Conservation (phyloP, 2,888 invertebrate species). For the Lasioglossum zephyrum region DNA sequence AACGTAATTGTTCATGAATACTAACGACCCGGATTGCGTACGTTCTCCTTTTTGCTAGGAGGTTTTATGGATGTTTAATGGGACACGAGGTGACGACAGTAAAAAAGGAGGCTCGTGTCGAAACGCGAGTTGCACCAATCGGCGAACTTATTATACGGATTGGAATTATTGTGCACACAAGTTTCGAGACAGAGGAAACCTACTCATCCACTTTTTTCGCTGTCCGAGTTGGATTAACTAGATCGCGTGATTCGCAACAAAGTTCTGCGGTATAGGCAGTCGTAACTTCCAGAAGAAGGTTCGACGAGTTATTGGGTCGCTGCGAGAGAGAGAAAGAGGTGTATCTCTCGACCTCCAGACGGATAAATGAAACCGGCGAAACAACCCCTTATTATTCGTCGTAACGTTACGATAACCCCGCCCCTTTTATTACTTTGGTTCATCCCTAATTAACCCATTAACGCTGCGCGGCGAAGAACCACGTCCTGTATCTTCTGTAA, state of each 20-base stretch:
- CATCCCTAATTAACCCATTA: neutral
- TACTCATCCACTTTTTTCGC: constrained; percentile 2
- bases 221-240: neutral
- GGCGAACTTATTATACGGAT: neutral
- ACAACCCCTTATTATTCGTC: neutral
- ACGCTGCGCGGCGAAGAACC: neutral
- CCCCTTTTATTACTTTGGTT: neutral
- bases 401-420: neutral
- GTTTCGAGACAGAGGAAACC: neutral
- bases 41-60: neutral
- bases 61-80: neutral
- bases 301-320: neutral
- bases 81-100: constrained; percentile 4
- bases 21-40: neutral
- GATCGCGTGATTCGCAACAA: constrained; percentile 16
- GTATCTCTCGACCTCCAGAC: neutral
- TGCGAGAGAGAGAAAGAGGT: neutral
- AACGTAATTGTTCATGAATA: constrained; percentile 19
- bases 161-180: neutral
- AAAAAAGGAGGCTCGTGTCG: neutral
- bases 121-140: neutral
- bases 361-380: neutral
- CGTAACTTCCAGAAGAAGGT: constrained; percentile 7
- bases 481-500: neutral
- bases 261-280: neutral